Percentiles rank a stretch among this genome's conserved stretches.
Evolutionary conservation across 2,113 vertebrate species (phyloP).

Genomic region (Pteruthius melanotis): DNA sequence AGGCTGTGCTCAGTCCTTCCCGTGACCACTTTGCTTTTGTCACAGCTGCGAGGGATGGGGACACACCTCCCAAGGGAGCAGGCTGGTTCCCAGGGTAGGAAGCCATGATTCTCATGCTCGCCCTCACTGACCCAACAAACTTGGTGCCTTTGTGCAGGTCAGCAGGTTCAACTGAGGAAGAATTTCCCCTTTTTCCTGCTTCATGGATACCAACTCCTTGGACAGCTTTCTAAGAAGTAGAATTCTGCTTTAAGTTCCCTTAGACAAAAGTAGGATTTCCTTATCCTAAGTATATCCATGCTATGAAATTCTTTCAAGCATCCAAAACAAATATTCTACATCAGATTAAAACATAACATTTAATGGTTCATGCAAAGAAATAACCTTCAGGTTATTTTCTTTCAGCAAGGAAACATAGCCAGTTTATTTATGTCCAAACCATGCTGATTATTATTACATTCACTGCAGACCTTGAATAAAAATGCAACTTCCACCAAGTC

Average conservation of each 20-base stretch:
- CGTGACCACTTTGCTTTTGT: not conserved
- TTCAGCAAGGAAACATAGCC: not conserved
- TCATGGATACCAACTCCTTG: not conserved
- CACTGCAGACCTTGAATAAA: not conserved
- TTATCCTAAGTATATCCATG: not conserved
- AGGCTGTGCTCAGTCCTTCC: not conserved
- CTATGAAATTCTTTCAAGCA: not conserved
- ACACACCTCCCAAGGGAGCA: not conserved
- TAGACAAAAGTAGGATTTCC: not conserved
- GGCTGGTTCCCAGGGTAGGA: not conserved
- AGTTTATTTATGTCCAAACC: not conserved
- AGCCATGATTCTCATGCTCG: not conserved
- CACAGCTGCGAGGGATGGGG: not conserved
- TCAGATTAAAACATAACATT: not conserved
- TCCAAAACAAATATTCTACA: not conserved
- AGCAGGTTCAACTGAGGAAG: not conserved
- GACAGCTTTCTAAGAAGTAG: not conserved
- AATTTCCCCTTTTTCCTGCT: not conserved
- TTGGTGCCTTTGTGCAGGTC: not conserved
- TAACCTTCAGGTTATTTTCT: not conserved
- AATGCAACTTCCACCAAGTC: not conserved
- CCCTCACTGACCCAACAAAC: not conserved
- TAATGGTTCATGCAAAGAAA: not conserved
- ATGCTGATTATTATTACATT: not conserved
- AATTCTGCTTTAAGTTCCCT: not conserved